These are phyloP conservation scores for Mormyrops boulengeri DNA, from an alignment of 2,797 vertebrate species.

Conservation along the genomic window DNA sequence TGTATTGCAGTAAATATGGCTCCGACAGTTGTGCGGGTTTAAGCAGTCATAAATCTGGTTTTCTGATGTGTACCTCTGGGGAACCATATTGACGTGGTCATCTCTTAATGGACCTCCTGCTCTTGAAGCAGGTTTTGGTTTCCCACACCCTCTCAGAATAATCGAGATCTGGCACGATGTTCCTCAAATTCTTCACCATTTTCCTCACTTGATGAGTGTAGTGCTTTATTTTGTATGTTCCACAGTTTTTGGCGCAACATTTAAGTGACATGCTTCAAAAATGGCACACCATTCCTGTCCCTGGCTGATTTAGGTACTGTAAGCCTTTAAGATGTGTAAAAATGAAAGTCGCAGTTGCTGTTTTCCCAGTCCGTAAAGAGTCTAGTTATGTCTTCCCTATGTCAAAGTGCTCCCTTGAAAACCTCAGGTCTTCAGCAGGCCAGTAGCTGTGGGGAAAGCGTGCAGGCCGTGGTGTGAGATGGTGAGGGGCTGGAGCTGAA, in stretches of 20 bases:
- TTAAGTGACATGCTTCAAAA: background rate
- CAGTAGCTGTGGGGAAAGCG: background rate
- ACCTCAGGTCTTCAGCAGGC: background rate
- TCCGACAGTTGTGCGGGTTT: background rate
- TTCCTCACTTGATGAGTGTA: background rate
- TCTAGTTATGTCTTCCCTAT: background rate
- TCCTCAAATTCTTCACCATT: constrained; percentile 2
- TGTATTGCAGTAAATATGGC: background rate
- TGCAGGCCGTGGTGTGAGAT: background rate
- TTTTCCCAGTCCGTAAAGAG: background rate
- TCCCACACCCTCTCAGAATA: background rate
- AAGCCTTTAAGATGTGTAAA: constrained; percentile 1
- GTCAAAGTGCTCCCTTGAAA: background rate
- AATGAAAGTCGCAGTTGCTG: background rate
- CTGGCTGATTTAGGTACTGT: background rate
- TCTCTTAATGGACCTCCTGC: background rate
- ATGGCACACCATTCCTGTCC: background rate
- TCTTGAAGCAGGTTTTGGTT: background rate
- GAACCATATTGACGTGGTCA: background rate
- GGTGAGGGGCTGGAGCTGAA: background rate
- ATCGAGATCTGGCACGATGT: background rate
- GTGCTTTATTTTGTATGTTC: background rate
- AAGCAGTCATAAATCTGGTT: background rate
- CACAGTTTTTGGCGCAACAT: background rate
- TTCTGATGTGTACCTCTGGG: background rate